A percentile compares a stretch with the other conserved stretches of the same genome.
phyloP scores from a whole-genome alignment of 2,888 invertebrate genomes.

The Philhelius pedissequus region DNA sequence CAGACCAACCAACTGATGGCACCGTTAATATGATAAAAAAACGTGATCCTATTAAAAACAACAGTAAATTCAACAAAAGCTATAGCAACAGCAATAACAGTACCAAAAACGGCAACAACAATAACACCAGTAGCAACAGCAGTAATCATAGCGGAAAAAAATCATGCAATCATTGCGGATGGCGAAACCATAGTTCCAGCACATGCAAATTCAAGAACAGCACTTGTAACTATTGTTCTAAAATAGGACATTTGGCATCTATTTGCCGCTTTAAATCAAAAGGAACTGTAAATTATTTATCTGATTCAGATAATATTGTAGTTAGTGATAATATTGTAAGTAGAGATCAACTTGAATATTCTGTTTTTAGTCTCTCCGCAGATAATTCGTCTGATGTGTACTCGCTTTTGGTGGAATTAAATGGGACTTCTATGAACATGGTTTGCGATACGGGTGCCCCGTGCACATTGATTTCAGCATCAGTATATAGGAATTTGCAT shows the following conservation, averaged over 20 bases:
- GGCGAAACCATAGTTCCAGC: neutral
- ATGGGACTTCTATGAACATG: neutral
- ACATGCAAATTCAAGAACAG: neutral
- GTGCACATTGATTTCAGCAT: neutral
- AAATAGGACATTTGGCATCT: conserved; percentile 1
- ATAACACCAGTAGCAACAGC: neutral
- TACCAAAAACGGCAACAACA: neutral
- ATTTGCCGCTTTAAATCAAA: neutral
- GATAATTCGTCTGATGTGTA: neutral
- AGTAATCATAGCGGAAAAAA: neutral
- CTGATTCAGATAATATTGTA: neutral
- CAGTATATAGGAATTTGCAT: neutral
- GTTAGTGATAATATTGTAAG: neutral
- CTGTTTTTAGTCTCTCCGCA: conserved; percentile 4
- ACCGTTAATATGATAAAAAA: neutral
- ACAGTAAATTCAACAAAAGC: neutral
- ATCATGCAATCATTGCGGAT: neutral
- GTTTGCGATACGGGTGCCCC: neutral
- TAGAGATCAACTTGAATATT: neutral
- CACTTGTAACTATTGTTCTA: neutral
- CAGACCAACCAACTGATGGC: neutral
- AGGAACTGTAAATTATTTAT: neutral
- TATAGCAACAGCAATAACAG: neutral
- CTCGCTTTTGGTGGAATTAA: neutral
- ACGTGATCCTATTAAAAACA: neutral